phyloP scores from a whole-genome alignment of 2,113 vertebrate species.

The Pithys albifrons region DNA sequence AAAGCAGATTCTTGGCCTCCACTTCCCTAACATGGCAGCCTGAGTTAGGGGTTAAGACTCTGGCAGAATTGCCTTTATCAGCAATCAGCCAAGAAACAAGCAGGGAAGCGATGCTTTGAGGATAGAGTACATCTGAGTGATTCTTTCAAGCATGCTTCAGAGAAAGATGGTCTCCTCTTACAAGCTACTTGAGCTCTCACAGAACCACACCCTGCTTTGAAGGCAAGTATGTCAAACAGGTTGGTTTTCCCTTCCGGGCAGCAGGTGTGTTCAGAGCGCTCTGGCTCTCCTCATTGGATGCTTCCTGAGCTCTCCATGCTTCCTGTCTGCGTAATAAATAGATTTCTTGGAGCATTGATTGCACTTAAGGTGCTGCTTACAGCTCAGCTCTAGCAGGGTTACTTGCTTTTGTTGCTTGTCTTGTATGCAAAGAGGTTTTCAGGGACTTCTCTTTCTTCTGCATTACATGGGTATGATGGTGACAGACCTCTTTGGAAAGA shows the following conservation, averaged over 20 bases:
- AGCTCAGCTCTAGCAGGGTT: accelerated
- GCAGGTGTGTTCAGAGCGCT: not conserved
- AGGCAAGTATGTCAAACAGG: slow-evolving; percentile 6
- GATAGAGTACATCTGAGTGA: not conserved
- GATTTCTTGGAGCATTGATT: not conserved
- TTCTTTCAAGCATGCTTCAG: not conserved
- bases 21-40: accelerated
- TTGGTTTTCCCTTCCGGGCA: slow-evolving; percentile 7
- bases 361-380: not conserved
- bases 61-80: not conserved
- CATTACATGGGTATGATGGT: not conserved
- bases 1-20: not conserved
- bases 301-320: not conserved
- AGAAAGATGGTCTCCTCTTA: not conserved
- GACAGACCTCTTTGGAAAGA: not conserved
- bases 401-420: not conserved
- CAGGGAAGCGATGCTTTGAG: not conserved
- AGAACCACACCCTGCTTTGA: slow-evolving; percentile 12
- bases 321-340: not conserved
- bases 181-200: not conserved
- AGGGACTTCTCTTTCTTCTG: not conserved
- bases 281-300: slow-evolving; percentile 35
- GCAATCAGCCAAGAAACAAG: not conserved
- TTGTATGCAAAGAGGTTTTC: not conserved
- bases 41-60: not conserved